phyloP scores from a whole-genome alignment of 2,888 invertebrate species.

The Molorchus minor region DNA sequence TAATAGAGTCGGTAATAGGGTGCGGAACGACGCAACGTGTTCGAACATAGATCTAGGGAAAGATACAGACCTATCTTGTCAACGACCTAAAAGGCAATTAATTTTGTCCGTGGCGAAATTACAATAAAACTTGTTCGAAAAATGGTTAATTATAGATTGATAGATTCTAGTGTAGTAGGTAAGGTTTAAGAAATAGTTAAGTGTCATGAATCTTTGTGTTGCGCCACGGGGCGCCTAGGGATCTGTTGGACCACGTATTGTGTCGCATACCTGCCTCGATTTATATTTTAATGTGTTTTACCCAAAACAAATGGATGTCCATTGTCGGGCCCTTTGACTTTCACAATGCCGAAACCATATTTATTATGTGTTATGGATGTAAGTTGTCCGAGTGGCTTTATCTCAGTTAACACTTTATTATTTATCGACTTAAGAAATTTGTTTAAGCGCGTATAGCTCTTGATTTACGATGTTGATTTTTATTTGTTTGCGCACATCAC shows the following conservation, averaged over 20 bases:
- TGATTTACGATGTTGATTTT: constrained; percentile 52
- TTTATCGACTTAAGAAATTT: constrained; percentile 55
- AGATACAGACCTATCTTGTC: constrained; percentile 45
- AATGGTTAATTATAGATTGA: constrained; percentile 61
- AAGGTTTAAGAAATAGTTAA: constrained; percentile 62
- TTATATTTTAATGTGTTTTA: constrained; percentile 63
- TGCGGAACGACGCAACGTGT: constrained; percentile 35
- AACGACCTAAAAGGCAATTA: constrained; percentile 49
- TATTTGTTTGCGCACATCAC: constrained; percentile 40
- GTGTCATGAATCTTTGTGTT: constrained; percentile 61
- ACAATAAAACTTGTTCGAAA: constrained; percentile 51
- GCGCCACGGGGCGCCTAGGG: constrained; percentile 55
- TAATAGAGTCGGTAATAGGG: constrained; percentile 30
- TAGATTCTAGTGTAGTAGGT: constrained; percentile 59
- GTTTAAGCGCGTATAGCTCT: constrained; percentile 50
- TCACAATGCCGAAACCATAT: constrained; percentile 59
- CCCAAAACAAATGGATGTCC: constrained; percentile 63
- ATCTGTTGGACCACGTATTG: constrained; percentile 59
- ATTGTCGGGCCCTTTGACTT: constrained; percentile 61
- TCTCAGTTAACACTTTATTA: constrained; percentile 57
- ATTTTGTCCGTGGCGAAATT: constrained; percentile 49
- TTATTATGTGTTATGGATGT: constrained; percentile 62
- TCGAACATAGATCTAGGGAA: constrained; percentile 36
- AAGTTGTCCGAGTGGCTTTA: constrained; percentile 58
- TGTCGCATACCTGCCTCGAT: constrained; percentile 62